Base-by-base conservation (phyloP, 1,140 invertebrate genomes). In the Aradophagus sp. region DNA sequence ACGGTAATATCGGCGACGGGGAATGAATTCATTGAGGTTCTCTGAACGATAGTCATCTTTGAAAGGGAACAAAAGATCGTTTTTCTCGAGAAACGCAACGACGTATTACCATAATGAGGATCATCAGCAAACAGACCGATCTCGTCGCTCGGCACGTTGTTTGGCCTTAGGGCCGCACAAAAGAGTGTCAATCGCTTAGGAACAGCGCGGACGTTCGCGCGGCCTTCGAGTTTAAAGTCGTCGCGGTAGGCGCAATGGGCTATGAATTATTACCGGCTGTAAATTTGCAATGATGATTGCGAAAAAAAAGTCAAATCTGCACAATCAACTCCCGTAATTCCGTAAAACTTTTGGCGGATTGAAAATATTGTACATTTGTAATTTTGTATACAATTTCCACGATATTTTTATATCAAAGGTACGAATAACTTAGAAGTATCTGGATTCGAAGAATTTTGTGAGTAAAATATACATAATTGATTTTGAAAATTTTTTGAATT, bases 101-200 rank as follows among this genome's bases (percentile, higher is more conserved):
- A 61, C 26, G 48, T 20, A 61, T 69, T 61, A 61, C 27, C 50
- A 61, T 69, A 69, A 61, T 69, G 48, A 69, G 65, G 53, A 55
- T 61, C 41, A 55, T 68, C 55, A 32, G 23, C 19, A 55, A 69
- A 61, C 41, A 55, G 48, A 39, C 17, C 29, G 31, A 45, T 23
- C 10, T 17, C 17, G n/a, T 23, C 20, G 15, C 15, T 41, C 35
- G 31, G 11, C 44, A 19, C 23, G 20, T 8, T 35, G 5, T 8
- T 23, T 36, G 38, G 52, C 53, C 39, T 48, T 16, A 52, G 26
- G 53, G 45, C n/a, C 38, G 14, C 52, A 27, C 8, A 19, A 67
- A 61, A 55, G 35, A 69, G 66, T 61, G 66, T 59, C 65, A 61
- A 68, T 61, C 48, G 41, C 6, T 15, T 19, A 41, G 13, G 26